These are phyloP conservation scores for Mycalesis mineus DNA, from an alignment of 2,888 invertebrate species.

Conservation along the genomic window DNA sequence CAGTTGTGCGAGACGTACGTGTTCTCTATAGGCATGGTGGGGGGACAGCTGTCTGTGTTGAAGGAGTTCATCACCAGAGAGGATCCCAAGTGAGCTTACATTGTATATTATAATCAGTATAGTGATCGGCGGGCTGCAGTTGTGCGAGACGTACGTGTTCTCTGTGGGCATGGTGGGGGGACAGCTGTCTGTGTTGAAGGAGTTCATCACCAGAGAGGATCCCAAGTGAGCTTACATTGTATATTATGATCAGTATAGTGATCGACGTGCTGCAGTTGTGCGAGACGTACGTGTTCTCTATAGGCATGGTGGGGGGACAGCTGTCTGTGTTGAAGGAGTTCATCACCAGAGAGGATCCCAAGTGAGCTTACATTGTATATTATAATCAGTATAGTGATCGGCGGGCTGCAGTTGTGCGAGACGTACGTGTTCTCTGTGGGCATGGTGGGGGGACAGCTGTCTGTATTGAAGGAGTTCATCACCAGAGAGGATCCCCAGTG, in stretches of 20 bases:
- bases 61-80: slow-evolving; percentile 79
- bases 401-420: slow-evolving; percentile 84
- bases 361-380: slow-evolving; percentile 45
- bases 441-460: slow-evolving; percentile 82
- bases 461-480: slow-evolving; percentile 66
- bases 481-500: slow-evolving; percentile 81
- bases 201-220: slow-evolving; percentile 80
- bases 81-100: slow-evolving; percentile 68
- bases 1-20: slow-evolving; percentile 86
- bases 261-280: slow-evolving; percentile 84
- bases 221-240: slow-evolving; percentile 51
- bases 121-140: slow-evolving; percentile 79
- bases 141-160: slow-evolving; percentile 86
- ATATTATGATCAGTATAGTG: slow-evolving; percentile 72
- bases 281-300: slow-evolving; percentile 84
- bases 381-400: slow-evolving; percentile 76
- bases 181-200: slow-evolving; percentile 76
- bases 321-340: slow-evolving; percentile 73
- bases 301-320: slow-evolving; percentile 84
- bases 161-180: slow-evolving; percentile 84
- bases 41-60: slow-evolving; percentile 81
- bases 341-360: slow-evolving; percentile 80
- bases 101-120: slow-evolving; percentile 65
- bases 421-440: slow-evolving; percentile 85
- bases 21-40: slow-evolving; percentile 83